Evolutionary conservation across 1,140 invertebrate species (phyloP).

Genomic region (Aphidius gifuensis): DNA sequence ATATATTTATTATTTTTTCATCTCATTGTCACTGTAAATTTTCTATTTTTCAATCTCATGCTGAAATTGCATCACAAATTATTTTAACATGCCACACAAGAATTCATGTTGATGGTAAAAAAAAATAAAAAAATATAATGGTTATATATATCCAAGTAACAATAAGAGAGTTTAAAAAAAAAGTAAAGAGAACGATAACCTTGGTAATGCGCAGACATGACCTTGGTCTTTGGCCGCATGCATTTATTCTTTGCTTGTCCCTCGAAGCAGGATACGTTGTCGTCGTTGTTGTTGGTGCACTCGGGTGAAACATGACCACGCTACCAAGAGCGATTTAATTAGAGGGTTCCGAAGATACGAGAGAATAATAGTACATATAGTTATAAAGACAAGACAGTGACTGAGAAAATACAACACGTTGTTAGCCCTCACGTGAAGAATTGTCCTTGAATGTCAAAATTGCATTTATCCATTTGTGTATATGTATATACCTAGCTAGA

Average conservation of each 20-base stretch:
- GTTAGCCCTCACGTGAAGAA: constrained; percentile 4
- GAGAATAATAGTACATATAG: constrained; percentile 6
- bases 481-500: no score
- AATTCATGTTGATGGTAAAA: constrained; percentile 7
- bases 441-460: constrained; percentile 12
- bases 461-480: neutral
- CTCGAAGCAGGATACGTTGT: constrained; percentile 23
- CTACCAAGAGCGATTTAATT: constrained; percentile 38
- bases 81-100: neutral
- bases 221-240: constrained; percentile 40
- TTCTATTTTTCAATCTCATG: constrained; percentile 5
- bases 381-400: constrained; percentile 7
- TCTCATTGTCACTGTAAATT: constrained; percentile 30
- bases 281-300: constrained; percentile 10
- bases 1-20: no score
- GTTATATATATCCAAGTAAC: neutral
- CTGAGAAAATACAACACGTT: constrained; percentile 22
- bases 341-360: constrained; percentile 35
- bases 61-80: no score
- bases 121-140: neutral
- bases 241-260: constrained; percentile 11
- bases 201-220: constrained; percentile 34
- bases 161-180: constrained; percentile 13
- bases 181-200: constrained; percentile 41
- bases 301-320: constrained; percentile 37